Evolutionary conservation across 1,140 invertebrate genomes (phyloP).

Genomic region (Drosophila funebris): DNA sequence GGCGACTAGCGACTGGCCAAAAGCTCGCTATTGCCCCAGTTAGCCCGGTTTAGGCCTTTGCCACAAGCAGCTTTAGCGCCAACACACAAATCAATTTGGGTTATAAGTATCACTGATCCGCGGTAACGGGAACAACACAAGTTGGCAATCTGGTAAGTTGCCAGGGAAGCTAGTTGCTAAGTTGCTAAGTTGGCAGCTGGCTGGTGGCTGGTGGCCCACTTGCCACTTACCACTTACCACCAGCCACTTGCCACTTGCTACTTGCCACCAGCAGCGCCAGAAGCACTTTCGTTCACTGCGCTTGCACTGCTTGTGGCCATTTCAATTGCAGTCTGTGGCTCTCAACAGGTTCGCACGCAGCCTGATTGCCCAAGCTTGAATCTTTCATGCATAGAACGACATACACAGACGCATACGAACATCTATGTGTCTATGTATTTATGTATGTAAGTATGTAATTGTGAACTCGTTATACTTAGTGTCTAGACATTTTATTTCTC

Average conservation of each 20-base stretch:
- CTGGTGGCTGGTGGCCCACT: slow-evolving; percentile 38
- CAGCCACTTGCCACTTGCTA: slow-evolving; percentile 29
- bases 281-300: slow-evolving; percentile 35
- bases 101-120: slow-evolving; percentile 24
- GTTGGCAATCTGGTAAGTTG: background rate
- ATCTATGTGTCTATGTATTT: background rate
- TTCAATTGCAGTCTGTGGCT: slow-evolving; percentile 11
- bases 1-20: slow-evolving; percentile 5
- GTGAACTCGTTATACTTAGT: slow-evolving; percentile 16
- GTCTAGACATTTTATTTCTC: slow-evolving; percentile 25
- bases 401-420: background rate
- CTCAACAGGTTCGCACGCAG: slow-evolving; percentile 47
- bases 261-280: slow-evolving; percentile 22
- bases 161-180: slow-evolving; percentile 6
- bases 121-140: slow-evolving; percentile 21
- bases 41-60: slow-evolving; percentile 35
- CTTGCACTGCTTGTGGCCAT: slow-evolving; percentile 20
- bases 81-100: slow-evolving; percentile 51
- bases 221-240: slow-evolving; percentile 10
- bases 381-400: slow-evolving; percentile 41
- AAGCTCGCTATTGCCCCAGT: slow-evolving; percentile 29
- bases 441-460: background rate
- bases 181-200: no score
- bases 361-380: slow-evolving; percentile 29
- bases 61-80: background rate